Conservation (phyloP, 2,797 vertebrate genomes). For the Alosa sapidissima region DNA sequence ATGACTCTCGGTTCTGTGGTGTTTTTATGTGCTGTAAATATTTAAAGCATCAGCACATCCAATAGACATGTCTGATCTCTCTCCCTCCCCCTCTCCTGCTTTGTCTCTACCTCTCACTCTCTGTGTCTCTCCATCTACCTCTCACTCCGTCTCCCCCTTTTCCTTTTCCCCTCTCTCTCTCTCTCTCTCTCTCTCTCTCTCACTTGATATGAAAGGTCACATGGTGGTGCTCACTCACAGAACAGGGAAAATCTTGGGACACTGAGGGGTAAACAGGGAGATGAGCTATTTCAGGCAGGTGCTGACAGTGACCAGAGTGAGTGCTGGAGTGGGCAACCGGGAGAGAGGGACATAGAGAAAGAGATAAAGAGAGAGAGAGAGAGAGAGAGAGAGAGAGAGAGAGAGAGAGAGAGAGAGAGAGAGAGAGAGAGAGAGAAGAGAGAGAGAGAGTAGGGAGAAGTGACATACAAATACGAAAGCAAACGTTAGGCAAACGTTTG, state of each 20-base stretch:
- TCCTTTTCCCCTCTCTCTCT: background rate
- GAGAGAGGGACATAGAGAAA: background rate
- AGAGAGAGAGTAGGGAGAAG: conserved; percentile 52
- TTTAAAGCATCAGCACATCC: background rate
- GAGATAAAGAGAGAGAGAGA: background rate
- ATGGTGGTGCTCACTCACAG: background rate
- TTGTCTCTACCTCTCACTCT: background rate
- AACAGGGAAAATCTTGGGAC: conserved; percentile 30
- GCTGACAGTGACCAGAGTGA: conserved; percentile 59
- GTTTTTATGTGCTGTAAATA: background rate
- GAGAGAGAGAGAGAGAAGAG: conserved; percentile 27
- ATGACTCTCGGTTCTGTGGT: background rate
- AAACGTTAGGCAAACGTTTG: conserved; percentile 59
- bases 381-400: background rate
- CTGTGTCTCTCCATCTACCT: background rate
- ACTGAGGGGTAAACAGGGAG: conserved; percentile 26
- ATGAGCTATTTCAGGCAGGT: conserved; percentile 49
- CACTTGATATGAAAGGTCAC: conserved; percentile 23
- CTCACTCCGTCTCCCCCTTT: no score
- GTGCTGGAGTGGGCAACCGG: conserved; percentile 42
- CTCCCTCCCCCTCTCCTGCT: background rate
- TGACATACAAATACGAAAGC: conserved; percentile 61
- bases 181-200: background rate
- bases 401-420: conserved; percentile 6
- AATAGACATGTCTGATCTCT: background rate